Conservation (phyloP, 2,797 vertebrate genomes). For the Scarus forsteni region DNA sequence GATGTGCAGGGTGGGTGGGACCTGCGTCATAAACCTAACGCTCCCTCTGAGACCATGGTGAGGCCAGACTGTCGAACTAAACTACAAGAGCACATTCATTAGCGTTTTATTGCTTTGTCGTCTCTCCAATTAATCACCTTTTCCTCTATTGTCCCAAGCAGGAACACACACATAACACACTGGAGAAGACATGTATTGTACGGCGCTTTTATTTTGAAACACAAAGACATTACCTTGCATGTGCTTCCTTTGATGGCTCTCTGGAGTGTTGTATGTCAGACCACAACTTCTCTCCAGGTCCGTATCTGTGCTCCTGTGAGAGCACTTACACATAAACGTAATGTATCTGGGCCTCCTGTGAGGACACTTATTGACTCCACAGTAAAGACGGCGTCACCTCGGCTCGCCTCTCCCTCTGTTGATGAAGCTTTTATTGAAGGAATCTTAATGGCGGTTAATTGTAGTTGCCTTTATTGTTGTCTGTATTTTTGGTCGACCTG, state of each 20-base stretch:
- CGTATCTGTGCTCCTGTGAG: conserved; percentile 37
- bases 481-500: conserved; percentile 39
- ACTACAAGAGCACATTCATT: conserved; percentile 76
- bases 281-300: conserved; percentile 36
- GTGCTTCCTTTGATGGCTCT: conserved; percentile 54
- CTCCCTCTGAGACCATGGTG: conserved; percentile 66
- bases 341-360: conserved; percentile 32
- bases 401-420: conserved; percentile 15
- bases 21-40: conserved; percentile 71
- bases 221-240: conserved; percentile 44
- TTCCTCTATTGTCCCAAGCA: conserved; percentile 14
- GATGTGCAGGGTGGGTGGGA: conserved; percentile 38
- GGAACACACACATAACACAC: conserved; percentile 16
- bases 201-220: conserved; percentile 15
- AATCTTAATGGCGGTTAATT: conserved; percentile 59
- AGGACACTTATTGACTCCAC: conserved; percentile 61
- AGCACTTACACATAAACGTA: conserved; percentile 28
- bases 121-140: conserved; percentile 62
- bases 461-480: conserved; percentile 44
- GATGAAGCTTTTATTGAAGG: conserved; percentile 55
- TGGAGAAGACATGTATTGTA: conserved; percentile 6
- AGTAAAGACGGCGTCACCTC: conserved; percentile 63
- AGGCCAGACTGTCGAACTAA: conserved; percentile 71
- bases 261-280: conserved; percentile 53
- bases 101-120: conserved; percentile 73